phyloP scores from a whole-genome alignment of 2,797 vertebrate genomes.

The Syngnathus acus region DNA sequence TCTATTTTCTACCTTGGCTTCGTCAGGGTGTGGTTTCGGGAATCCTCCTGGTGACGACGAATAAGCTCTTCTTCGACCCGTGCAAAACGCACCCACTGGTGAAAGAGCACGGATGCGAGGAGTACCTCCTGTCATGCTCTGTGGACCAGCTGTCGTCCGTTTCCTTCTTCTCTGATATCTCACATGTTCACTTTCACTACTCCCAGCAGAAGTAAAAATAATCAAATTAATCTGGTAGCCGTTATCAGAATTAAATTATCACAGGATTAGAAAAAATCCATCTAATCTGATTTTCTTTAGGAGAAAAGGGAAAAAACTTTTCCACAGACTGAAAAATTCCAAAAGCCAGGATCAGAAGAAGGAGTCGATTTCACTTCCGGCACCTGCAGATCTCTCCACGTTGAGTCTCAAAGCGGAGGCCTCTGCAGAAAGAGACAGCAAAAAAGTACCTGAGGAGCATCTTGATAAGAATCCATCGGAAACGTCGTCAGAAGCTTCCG shows the following conservation, averaged over 20 bases:
- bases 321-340: conserved; percentile 47
- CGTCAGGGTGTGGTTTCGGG: conserved; percentile 73
- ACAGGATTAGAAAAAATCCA: background rate
- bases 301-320: conserved; percentile 55
- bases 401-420: conserved; percentile 26
- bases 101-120: conserved; percentile 74
- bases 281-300: conserved; percentile 29
- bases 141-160: conserved; percentile 66
- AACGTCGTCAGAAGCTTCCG: conserved; percentile 33
- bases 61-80: conserved; percentile 78
- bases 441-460: conserved; percentile 50
- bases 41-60: conserved; percentile 71
- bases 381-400: conserved; percentile 25
- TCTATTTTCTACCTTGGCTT: conserved; percentile 4
- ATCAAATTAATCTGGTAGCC: background rate
- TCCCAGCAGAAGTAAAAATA: conserved; percentile 62
- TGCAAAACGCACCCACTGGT: conserved; percentile 74
- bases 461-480: conserved; percentile 30
- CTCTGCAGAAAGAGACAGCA: conserved; percentile 31
- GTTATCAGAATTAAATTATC: background rate
- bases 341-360: conserved; percentile 26
- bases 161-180: conserved; percentile 71
- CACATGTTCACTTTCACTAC: conserved; percentile 66
- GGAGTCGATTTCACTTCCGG: conserved; percentile 14
- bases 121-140: conserved; percentile 72